Conservation (phyloP, 2,113 vertebrate species). For the Muntiacus reevesi region DNA sequence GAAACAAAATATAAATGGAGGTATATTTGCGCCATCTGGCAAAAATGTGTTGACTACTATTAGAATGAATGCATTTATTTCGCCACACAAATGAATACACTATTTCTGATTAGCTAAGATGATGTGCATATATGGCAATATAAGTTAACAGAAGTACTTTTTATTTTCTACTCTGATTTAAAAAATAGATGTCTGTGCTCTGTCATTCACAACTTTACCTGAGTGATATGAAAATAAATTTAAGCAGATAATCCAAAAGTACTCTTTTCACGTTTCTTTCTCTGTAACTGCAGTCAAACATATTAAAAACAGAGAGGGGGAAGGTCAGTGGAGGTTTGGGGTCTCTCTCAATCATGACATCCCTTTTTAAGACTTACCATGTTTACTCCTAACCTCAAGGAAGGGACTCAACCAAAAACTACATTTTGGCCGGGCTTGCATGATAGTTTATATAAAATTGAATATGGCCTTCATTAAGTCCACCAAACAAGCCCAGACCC, state of each 20-base stretch:
- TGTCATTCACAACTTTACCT: conserved; percentile 78
- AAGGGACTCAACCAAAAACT: background rate
- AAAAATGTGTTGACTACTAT: conserved; percentile 54
- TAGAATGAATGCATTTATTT: conserved; percentile 41
- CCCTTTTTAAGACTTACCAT: background rate
- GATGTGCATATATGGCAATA: conserved; percentile 46
- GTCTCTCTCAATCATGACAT: background rate
- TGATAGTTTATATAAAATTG: background rate
- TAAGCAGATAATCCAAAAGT: conserved; percentile 33
- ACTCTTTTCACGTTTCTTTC: background rate
- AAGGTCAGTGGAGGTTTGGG: background rate
- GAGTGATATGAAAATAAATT: conserved; percentile 75
- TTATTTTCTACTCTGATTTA: conserved; percentile 61
- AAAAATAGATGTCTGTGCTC: conserved; percentile 77
- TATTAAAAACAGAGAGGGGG: background rate
- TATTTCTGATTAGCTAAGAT: conserved; percentile 43
- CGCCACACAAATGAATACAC: background rate
- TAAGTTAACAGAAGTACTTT: conserved; percentile 51
- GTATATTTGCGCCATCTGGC: conserved; percentile 72
- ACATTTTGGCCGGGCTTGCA: background rate
- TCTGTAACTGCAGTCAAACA: background rate
- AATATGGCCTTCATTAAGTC: background rate
- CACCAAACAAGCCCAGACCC: background rate
- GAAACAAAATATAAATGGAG: conserved; percentile 76
- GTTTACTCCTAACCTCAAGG: background rate